These are phyloP conservation scores for Drosophila aldrichi DNA, from an alignment of 2,888 invertebrate genomes.

Conservation along the genomic window DNA sequence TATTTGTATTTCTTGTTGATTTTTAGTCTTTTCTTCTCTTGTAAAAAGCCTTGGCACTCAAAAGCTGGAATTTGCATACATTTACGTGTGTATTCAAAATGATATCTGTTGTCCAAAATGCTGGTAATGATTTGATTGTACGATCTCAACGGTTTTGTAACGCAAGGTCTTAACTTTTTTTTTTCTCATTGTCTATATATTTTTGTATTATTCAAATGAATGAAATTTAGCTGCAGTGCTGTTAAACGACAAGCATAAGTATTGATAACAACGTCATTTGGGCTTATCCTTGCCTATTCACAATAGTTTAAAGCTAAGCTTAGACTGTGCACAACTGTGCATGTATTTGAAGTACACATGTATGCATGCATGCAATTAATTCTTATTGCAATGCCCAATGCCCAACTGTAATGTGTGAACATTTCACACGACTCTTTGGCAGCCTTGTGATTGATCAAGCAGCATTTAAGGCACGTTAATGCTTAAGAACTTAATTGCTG, in stretches of 20 bases:
- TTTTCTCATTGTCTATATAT: constrained; percentile 16
- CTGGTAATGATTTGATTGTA: constrained; percentile 65
- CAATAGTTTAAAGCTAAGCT: constrained; percentile 1
- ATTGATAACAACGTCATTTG: constrained; percentile 17
- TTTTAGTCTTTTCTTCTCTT: constrained; percentile 50
- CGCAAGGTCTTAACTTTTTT: constrained; percentile 36
- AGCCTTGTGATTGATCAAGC: constrained; percentile 62
- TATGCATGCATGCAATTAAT: neutral
- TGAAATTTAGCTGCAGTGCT: constrained; percentile 10
- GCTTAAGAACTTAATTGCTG: constrained; percentile 57
- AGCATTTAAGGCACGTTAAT: constrained; percentile 55
- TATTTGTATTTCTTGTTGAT: constrained; percentile 22
- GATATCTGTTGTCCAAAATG: constrained; percentile 40
- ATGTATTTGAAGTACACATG: neutral
- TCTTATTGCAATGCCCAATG: constrained; percentile 45
- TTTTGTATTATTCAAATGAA: constrained; percentile 7
- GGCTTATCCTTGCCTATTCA: constrained; percentile 20
- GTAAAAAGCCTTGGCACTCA: constrained; percentile 75
- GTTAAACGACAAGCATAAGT: neutral
- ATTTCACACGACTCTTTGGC: constrained; percentile 60
- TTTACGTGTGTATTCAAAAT: constrained; percentile 52
- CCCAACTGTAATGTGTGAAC: constrained; percentile 64
- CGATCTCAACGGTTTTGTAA: constrained; percentile 52
- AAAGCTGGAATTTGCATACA: constrained; percentile 68
- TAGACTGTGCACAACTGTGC: neutral